A percentile compares a stretch with the other conserved stretches of the same genome.
These are phyloP conservation scores for Deilephila porcellus DNA, from an alignment of 2,888 invertebrate species.

Conservation along the genomic window DNA sequence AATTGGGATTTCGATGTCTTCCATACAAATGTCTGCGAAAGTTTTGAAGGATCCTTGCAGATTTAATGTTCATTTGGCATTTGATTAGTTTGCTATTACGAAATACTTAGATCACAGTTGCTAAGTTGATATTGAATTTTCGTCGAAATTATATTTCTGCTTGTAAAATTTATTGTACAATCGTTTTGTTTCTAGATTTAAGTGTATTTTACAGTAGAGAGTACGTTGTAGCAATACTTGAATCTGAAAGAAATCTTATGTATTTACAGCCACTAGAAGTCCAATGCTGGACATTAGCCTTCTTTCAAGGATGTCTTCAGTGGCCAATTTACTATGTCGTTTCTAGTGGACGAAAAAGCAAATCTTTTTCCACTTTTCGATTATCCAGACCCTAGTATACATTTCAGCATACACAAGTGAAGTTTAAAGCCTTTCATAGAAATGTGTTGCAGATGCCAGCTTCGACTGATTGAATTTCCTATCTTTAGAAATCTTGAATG, in stretches of 20 bases:
- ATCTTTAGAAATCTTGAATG: background rate
- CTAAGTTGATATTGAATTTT: background rate
- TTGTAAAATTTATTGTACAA: background rate
- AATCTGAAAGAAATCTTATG: no score
- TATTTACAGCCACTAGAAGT: no score
- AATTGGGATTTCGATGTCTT: slow-evolving; percentile 29
- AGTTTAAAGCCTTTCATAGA: background rate
- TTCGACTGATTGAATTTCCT: background rate
- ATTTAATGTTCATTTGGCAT: slow-evolving; percentile 40
- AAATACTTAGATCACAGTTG: slow-evolving; percentile 2
- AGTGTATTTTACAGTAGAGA: no score
- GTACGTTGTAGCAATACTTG: no score
- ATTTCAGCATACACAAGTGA: background rate
- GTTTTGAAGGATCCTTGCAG: slow-evolving; percentile 34
- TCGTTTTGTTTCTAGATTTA: no score
- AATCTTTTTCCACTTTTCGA: no score
- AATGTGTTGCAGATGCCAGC: background rate
- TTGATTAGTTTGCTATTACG: slow-evolving; percentile 36
- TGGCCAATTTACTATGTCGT: no score
- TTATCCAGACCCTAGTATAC: background rate
- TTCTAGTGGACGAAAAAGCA: no score
- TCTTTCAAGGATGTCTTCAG: no score
- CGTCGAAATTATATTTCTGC: background rate
- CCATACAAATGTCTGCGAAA: slow-evolving; percentile 31
- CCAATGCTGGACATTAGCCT: no score